Evolutionary conservation across 2,888 invertebrate species (phyloP), one percentile per base, ranked within the genome.

Genomic region (Caenorhabditis wallacei): DNA sequence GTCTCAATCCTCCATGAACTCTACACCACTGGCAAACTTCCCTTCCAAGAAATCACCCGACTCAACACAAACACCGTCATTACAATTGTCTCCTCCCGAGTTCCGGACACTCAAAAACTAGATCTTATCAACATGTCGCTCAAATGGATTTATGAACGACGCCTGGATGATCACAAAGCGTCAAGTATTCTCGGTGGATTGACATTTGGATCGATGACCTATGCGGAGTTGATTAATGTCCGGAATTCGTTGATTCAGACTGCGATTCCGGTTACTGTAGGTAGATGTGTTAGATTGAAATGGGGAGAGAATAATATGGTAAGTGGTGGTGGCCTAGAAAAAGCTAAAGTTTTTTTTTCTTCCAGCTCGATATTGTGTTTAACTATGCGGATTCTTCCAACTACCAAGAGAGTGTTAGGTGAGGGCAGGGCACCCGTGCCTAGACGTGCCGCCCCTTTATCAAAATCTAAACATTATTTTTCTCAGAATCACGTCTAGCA

Each of bases 121-220:
- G 68, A 80, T 18, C 20, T 80, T 7, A 68, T 80, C 46, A 80
- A 80, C 22, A 66, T 80, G 66, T 66, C 68, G 1, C 24, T 80
- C 30, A 71, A 71, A 40, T 80, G 80, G 80, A 80, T 80, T 24
- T 59, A 80, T 22, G 80, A 80, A 26, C 51, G 72, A 51, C 71
- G 72, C 26, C 53, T 72, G n/a, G 53, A 30, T 37, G 46, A 71
- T 37, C 48, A 61, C 24, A 66, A 54, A 8, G 80, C 71, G n/a
- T 37, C 64, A 4, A 61, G 30, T 20, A 72, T 80, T 20, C 68
- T 80, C 1, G 37, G 54, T 3, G 68, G 56, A 7, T 22, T 72
- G 35, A 80, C 80, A 0, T 59, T 80, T 24, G 59, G 80, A n/a
- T 54, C 71, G 13, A 68, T 80, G 80, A 72, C 80, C 10, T 71